A percentile compares a stretch with the other conserved stretches of the same genome.
Evolutionary conservation across 2,888 invertebrate genomes (phyloP).

Genomic region (Corbicula japonica): DNA sequence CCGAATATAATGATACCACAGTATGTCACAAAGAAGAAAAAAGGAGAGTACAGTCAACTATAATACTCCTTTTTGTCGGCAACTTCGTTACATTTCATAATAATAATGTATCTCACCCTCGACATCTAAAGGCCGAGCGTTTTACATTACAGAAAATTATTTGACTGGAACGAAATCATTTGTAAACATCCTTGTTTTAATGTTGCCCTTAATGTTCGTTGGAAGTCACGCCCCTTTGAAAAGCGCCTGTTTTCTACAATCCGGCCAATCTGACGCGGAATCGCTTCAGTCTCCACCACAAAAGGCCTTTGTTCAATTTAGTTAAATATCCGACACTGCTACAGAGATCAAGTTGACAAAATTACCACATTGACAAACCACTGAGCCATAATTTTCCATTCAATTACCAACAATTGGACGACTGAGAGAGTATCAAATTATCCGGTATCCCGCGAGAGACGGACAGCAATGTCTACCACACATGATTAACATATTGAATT

Average conservation of each 20-base stretch:
- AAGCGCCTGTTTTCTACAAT: background rate
- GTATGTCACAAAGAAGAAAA: too few species aligned
- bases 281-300: background rate
- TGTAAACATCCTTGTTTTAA: conserved; percentile 14
- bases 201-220: conserved; percentile 3
- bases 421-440: conserved; percentile 51
- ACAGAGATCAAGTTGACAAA: conserved; percentile 40
- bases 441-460: conserved; percentile 15
- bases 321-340: conserved; percentile 24
- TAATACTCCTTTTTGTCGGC: too few species aligned
- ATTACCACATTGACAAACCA: conserved; percentile 30
- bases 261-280: conserved; percentile 1
- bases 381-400: conserved; percentile 51
- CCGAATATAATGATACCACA: too few species aligned
- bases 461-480: conserved; percentile 23
- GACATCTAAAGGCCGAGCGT: too few species aligned
- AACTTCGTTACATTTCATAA: too few species aligned
- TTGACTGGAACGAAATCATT: background rate
- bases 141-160: background rate
- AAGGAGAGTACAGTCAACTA: too few species aligned
- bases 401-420: conserved; percentile 50
- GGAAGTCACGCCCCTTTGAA: background rate
- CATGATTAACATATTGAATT: conserved; percentile 49
- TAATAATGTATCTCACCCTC: too few species aligned
- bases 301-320: conserved; percentile 19